Conservation (phyloP, 92 coral and sea anemone species). For the Phymanthus crucifer region DNA sequence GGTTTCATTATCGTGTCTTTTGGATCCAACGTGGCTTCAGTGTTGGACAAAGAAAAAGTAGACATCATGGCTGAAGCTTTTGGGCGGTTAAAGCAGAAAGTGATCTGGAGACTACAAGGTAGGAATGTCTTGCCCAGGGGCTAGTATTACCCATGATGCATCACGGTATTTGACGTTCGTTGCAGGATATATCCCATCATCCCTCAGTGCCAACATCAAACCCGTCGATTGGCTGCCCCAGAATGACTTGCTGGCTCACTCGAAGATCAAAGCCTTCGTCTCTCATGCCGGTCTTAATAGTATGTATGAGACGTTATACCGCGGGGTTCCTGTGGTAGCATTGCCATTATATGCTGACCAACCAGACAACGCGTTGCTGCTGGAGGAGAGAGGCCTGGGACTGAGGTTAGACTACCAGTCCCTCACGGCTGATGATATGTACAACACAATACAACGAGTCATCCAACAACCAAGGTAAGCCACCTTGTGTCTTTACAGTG, state of each 20-base stretch:
- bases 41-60: slow-evolving; percentile 23
- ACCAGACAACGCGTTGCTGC: slow-evolving; percentile 40
- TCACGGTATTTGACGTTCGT: not conserved
- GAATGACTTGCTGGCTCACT: slow-evolving; percentile 52
- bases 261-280: slow-evolving; percentile 33
- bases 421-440: slow-evolving; percentile 37
- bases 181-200: slow-evolving; percentile 48
- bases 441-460: slow-evolving; percentile 35
- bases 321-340: slow-evolving; percentile 55
- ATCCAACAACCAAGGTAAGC: slow-evolving; percentile 50
- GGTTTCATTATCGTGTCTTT: slow-evolving; percentile 71
- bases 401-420: slow-evolving; percentile 24
- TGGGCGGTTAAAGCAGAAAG: slow-evolving; percentile 66
- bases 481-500: not conserved
- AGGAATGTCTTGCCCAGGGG: not conserved
- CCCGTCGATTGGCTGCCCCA: slow-evolving; percentile 52
- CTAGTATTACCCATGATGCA: not conserved
- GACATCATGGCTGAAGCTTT: slow-evolving; percentile 65
- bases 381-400: slow-evolving; percentile 36
- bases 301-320: slow-evolving; percentile 48
- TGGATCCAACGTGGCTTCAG: slow-evolving; percentile 57
- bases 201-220: slow-evolving; percentile 55
- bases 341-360: slow-evolving; percentile 55
- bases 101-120: slow-evolving; percentile 69
- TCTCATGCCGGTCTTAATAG: slow-evolving; percentile 62